phyloP scores from a whole-genome alignment of 2,797 vertebrate genomes.

The Thripadectes ignobilis region DNA sequence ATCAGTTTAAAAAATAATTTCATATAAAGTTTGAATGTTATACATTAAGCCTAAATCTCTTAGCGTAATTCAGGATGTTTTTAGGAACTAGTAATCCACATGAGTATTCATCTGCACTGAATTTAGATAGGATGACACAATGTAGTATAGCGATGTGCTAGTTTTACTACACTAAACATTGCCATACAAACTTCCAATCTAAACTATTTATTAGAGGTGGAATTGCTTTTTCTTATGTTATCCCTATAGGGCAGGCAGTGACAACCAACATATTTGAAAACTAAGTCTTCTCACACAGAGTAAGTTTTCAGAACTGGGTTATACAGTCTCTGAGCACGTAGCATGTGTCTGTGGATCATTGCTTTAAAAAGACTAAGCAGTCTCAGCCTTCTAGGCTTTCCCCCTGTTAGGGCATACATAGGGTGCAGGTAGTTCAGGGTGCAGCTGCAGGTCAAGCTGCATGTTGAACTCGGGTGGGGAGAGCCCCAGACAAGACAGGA shows the following conservation, averaged over 20 bases:
- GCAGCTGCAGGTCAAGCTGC: neutral
- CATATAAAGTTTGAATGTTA: neutral
- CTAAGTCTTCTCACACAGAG: neutral
- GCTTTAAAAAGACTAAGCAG: neutral
- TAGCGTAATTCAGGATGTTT: neutral
- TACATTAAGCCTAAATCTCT: neutral
- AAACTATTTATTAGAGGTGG: neutral
- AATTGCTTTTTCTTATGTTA: neutral
- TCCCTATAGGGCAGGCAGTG: neutral
- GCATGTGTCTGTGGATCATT: neutral
- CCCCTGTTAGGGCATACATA: neutral
- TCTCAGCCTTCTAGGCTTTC: neutral
- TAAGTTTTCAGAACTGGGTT: neutral
- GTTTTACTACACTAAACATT: neutral
- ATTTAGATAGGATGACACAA: neutral
- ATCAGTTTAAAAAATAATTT: neutral
- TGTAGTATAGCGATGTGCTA: neutral
- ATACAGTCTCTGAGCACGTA: neutral
- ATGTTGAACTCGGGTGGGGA: neutral
- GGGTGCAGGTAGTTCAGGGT: accelerated
- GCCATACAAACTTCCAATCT: neutral
- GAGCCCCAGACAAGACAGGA: accelerated
- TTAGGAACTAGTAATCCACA: neutral
- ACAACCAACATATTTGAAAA: neutral
- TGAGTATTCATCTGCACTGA: neutral